Evolutionary conservation across 2,113 vertebrate genomes (phyloP).

Genomic region (Aldabrachelys gigantea): DNA sequence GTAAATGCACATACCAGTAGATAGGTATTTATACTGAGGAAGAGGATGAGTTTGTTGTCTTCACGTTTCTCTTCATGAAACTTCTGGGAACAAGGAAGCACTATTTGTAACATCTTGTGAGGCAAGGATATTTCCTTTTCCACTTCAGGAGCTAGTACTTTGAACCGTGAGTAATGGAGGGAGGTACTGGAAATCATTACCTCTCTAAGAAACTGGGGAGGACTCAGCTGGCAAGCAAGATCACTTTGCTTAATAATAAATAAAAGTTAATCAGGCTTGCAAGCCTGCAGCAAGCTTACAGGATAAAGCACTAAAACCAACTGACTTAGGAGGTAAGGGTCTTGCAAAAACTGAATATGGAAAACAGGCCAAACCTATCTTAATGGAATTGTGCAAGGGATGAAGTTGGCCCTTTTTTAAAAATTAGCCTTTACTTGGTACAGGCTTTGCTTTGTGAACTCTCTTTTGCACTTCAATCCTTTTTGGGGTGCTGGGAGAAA

Average conservation of each 20-base stretch:
- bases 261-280: not conserved
- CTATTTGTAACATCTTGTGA: not conserved
- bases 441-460: conserved; percentile 10
- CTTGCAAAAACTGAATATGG: not conserved
- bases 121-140: not conserved
- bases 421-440: not conserved
- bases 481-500: conserved; percentile 3
- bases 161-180: not conserved
- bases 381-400: not conserved
- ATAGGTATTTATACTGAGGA: not conserved
- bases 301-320: not conserved
- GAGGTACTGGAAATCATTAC: not conserved
- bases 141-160: not conserved
- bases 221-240: not conserved
- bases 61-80: not conserved
- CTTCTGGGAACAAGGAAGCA: not conserved
- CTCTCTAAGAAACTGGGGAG: not conserved
- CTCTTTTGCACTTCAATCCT: conserved; percentile 11
- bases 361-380: not conserved
- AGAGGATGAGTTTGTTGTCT: not conserved
- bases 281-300: conserved; percentile 1
- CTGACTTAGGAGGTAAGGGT: not conserved
- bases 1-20: not conserved
- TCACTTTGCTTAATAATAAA: not conserved
- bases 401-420: conserved; percentile 5